Evolutionary conservation across 2,888 invertebrate genomes (phyloP).

Genomic region (Axea sp.): DNA sequence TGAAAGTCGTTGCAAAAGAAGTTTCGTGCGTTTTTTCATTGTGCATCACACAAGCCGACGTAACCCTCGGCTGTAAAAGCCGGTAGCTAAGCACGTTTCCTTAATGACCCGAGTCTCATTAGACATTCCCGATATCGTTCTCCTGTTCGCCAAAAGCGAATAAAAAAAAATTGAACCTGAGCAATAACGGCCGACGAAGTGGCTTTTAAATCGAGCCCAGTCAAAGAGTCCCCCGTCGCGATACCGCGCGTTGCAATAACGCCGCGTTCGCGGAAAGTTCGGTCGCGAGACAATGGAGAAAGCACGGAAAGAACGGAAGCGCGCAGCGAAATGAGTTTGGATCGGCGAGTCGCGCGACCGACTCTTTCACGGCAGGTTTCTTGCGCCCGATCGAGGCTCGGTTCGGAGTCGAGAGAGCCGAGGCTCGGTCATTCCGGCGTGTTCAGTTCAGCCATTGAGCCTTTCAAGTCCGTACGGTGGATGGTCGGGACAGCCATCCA

Average conservation of each 20-base stretch:
- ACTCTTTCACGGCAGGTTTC: slow-evolving; percentile 4
- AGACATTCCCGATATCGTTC: slow-evolving; percentile 25
- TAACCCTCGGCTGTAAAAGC: slow-evolving; percentile 2
- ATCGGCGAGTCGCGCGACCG: slow-evolving; percentile 5
- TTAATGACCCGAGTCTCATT: slow-evolving; percentile 23
- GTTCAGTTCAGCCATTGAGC: slow-evolving; percentile 16
- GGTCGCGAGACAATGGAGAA: slow-evolving; percentile 18
- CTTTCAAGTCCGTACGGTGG: slow-evolving; percentile 13
- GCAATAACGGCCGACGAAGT: background rate
- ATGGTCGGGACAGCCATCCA: slow-evolving; percentile 10
- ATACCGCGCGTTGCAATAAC: slow-evolving; percentile 8
- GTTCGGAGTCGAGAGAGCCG: background rate
- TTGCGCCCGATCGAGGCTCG: slow-evolving; percentile 1
- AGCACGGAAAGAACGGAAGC: slow-evolving; percentile 22
- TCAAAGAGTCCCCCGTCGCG: slow-evolving; percentile 10
- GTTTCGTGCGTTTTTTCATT: too few species aligned
- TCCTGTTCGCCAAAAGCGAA: too few species aligned
- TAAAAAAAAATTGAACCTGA: too few species aligned
- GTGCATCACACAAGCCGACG: too few species aligned
- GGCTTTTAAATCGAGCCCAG: background rate
- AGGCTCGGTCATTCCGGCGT: slow-evolving; percentile 10
- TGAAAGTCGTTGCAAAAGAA: too few species aligned
- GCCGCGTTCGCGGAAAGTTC: slow-evolving; percentile 28
- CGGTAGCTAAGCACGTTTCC: slow-evolving; percentile 18
- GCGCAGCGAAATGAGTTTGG: slow-evolving; percentile 3